These are phyloP conservation scores for Cheilosia impressa DNA, from an alignment of 2,888 invertebrate species.

Conservation along the genomic window DNA sequence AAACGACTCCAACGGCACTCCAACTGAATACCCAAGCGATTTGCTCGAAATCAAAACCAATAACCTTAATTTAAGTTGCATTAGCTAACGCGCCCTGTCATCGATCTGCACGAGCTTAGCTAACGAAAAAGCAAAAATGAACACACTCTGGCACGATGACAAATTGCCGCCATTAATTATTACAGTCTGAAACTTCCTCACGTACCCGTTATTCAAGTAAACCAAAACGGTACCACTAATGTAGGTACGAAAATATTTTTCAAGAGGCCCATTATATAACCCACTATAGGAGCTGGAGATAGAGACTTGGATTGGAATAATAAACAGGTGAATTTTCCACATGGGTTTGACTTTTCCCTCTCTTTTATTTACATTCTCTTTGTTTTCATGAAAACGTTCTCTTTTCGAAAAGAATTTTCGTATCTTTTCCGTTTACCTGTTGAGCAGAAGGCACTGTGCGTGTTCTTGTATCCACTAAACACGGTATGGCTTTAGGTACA, in stretches of 20 bases:
- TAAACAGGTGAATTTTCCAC: slow-evolving; percentile 57
- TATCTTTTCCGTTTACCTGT: slow-evolving; percentile 58
- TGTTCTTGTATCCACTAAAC: slow-evolving; percentile 50
- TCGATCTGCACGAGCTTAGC: slow-evolving; percentile 42
- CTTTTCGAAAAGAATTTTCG: slow-evolving; percentile 37
- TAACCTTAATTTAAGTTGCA: slow-evolving; percentile 39
- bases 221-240: slow-evolving; percentile 47
- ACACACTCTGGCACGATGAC: slow-evolving; percentile 10
- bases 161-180: slow-evolving; percentile 44
- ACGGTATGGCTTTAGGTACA: slow-evolving; percentile 42
- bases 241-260: slow-evolving; percentile 21
- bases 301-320: slow-evolving; percentile 20
- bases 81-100: slow-evolving; percentile 59
- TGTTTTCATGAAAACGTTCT: slow-evolving; percentile 21
- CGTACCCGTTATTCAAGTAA: slow-evolving; percentile 67
- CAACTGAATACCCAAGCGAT: slow-evolving; percentile 22
- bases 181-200: slow-evolving; percentile 48
- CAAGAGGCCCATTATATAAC: slow-evolving; percentile 63
- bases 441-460: slow-evolving; percentile 39
- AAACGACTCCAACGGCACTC: slow-evolving; percentile 7
- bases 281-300: too few relatives aligned
- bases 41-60: slow-evolving; percentile 17
- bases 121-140: slow-evolving; percentile 32
- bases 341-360: slow-evolving; percentile 13
- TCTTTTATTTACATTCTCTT: slow-evolving; percentile 24